phyloP scores from a whole-genome alignment of 2,113 vertebrate species.

The Thinocorus orbignyianus region DNA sequence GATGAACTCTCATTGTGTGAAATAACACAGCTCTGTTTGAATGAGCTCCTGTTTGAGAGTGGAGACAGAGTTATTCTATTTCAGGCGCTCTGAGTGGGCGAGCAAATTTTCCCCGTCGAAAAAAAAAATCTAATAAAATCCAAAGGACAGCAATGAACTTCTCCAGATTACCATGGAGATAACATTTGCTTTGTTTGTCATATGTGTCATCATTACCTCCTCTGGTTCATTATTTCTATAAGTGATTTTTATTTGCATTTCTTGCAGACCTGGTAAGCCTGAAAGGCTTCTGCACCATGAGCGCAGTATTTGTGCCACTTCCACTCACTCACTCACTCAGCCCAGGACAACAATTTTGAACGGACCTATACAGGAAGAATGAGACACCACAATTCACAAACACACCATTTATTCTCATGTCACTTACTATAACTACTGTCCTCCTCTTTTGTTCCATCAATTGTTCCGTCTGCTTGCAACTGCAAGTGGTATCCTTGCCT shows the following conservation, averaged over 20 bases:
- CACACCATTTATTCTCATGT: background rate
- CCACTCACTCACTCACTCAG: background rate
- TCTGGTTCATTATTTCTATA: conserved; percentile 18
- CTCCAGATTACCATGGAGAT: conserved; percentile 77
- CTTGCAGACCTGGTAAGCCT: background rate
- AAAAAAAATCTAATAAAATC: conserved; percentile 71
- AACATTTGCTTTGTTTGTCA: conserved; percentile 73
- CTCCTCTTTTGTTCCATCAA: conserved; percentile 98
- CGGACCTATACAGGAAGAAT: background rate
- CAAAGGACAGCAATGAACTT: conserved; percentile 71
- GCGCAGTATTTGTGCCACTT: background rate
- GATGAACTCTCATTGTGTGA: conserved; percentile 24
- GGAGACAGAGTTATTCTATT: conserved; percentile 66
- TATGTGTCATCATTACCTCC: conserved; percentile 67
- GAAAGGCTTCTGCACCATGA: background rate
- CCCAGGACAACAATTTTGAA: background rate
- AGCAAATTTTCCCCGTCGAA: conserved; percentile 69
- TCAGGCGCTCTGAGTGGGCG: conserved; percentile 67
- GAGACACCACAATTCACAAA: conserved; percentile 30
- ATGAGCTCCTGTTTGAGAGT: conserved; percentile 53
- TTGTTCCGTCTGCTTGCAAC: conserved; percentile 98
- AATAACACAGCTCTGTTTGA: conserved; percentile 3
- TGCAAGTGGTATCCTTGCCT: conserved; percentile 98
- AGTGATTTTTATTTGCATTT: conserved; percentile 35
- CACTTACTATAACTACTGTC: conserved; percentile 97